Evolutionary conservation across 2,797 vertebrate genomes (phyloP), one percentile per base, ranked within the genome.

Genomic region (Hydrolagus colliei): DNA sequence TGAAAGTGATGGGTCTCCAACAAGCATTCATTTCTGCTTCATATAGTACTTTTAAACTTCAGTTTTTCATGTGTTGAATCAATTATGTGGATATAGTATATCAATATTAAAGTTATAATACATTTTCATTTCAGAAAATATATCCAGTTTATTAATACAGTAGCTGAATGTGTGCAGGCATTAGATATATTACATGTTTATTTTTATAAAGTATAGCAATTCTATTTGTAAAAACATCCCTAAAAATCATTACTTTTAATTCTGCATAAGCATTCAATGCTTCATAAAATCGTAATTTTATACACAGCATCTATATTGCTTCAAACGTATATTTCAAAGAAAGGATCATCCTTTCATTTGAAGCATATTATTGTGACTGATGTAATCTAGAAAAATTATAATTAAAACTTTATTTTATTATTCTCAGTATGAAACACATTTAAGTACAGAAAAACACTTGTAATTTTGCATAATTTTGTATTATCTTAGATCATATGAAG

Each of bases 91-190:
- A 84, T 41, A 67, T 6, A 52, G 41, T 52, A 52, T 12, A 84
- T 32, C 68, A 82, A 71, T 67, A 82, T 82, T 67, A 16, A 35
- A 82, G 16, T 68, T 84, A 52, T 84, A 20, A n/a, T 61, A 52
- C 7, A 16, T 84, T 84, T 71, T 71, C 9, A 71, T 6, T 84
- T 84, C 79, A 67, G 27, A 65, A 27, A 52, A 3, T 52, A 52
- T 52, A 3, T 52, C 41, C 41, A 52, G 41, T 52, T 52, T 52
- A 52, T 52, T 52, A 52, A 52, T 52, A 52, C 41, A 52, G 41
- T 52, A 52, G 6, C 41, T 52, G 41, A 52, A 52, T 52, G 6
- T 52, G 41, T 3, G 41, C 41, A 52, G 41, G 41, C 41, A 52
- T 52, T 52, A 52, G 41, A 52, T 52, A 52, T 52, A 52, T 52